Percentiles rank a stretch among this genome's conserved stretches.
Conservation (phyloP, 2,113 vertebrate species). For the Larimichthys crocea region DNA sequence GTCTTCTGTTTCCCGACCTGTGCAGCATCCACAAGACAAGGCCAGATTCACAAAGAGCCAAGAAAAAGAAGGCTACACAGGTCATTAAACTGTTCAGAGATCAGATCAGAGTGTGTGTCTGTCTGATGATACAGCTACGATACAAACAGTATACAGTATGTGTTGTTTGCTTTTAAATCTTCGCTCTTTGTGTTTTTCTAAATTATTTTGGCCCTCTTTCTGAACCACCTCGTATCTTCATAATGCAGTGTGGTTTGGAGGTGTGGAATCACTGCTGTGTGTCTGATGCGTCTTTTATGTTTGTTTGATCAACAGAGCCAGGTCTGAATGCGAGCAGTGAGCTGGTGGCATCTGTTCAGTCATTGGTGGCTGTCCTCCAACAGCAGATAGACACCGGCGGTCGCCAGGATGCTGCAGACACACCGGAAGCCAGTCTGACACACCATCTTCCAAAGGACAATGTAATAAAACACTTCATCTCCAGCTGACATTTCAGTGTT, state of each 20-base stretch:
- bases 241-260: background rate
- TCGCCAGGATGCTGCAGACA: slow-evolving; percentile 10
- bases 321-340: slow-evolving; percentile 79
- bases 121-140: too few relatives aligned
- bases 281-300: background rate
- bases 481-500: background rate
- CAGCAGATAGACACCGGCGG: slow-evolving; percentile 69
- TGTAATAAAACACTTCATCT: slow-evolving; percentile 9
- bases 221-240: background rate
- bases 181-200: background rate
- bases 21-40: slow-evolving; percentile 3
- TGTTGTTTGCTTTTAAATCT: background rate
- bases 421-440: slow-evolving; percentile 1
- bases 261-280: background rate
- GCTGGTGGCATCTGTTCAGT: slow-evolving; percentile 82
- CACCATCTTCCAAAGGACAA: slow-evolving; percentile 10
- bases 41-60: slow-evolving; percentile 35
- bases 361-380: slow-evolving; percentile 74
- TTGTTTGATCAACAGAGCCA: slow-evolving; percentile 50
- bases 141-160: background rate
- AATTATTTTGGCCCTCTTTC: background rate
- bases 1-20: slow-evolving; percentile 1
- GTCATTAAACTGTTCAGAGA: background rate
- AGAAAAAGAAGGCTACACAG: slow-evolving; percentile 30
- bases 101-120: background rate